Percentiles rank a stretch among this genome's conserved stretches.
Evolutionary conservation across 2,888 invertebrate species (phyloP).

Genomic region (Melanargia galathea): DNA sequence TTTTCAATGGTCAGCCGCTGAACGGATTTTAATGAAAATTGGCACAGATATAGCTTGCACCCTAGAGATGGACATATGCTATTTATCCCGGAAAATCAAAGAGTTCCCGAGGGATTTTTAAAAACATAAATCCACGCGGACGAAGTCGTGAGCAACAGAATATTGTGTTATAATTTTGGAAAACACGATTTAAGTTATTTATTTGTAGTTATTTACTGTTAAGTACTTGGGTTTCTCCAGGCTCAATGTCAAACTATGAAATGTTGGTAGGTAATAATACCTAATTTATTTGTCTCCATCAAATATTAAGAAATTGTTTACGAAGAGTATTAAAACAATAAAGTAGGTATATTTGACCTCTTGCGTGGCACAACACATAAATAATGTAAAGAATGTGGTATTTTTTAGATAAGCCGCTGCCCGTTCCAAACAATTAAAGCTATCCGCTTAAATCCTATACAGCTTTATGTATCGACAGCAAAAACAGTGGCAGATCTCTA

Average conservation of each 20-base stretch:
- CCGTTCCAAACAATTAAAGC: slow-evolving; percentile 74
- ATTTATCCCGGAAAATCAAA: too few species aligned
- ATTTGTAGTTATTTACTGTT: too few species aligned
- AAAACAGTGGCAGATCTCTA: slow-evolving; percentile 36
- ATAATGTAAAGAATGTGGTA: slow-evolving; percentile 40
- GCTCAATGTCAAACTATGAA: neutral
- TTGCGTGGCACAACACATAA: slow-evolving; percentile 15
- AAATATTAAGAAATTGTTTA: slow-evolving; percentile 10
- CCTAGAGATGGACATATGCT: too few species aligned
- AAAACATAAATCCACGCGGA: too few species aligned
- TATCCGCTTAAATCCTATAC: slow-evolving; percentile 63
- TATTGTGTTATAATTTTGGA: too few species aligned
- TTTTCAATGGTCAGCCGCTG: too few species aligned
- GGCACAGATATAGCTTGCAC: too few species aligned
- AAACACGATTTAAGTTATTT: too few species aligned
- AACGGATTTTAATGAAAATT: too few species aligned
- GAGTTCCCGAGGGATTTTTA: too few species aligned
- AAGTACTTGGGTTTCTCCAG: neutral
- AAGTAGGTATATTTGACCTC: slow-evolving; percentile 20
- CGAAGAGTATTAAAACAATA: slow-evolving; percentile 14
- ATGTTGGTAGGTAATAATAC: neutral
- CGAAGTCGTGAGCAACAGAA: too few species aligned
- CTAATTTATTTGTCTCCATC: neutral
- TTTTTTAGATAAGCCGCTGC: slow-evolving; percentile 56
- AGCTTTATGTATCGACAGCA: slow-evolving; percentile 56